A percentile compares a stretch with the other conserved stretches of the same genome.
Evolutionary conservation across 2,113 vertebrate genomes (phyloP).

Genomic region (Ophiodon elongatus): DNA sequence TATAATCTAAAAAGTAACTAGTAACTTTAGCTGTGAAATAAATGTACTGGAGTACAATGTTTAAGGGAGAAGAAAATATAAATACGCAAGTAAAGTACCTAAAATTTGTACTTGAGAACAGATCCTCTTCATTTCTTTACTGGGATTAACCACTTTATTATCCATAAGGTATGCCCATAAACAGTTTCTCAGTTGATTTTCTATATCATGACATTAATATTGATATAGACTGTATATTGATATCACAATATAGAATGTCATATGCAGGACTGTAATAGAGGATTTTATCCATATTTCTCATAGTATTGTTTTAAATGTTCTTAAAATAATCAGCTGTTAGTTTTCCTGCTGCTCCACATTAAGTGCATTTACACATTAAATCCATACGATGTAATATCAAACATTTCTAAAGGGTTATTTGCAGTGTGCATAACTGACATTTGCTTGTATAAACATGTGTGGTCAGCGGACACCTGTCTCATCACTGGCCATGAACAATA

Average conservation of each 20-base stretch:
- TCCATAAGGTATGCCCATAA: neutral
- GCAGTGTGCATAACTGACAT: constrained; percentile 31
- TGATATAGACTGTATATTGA: neutral
- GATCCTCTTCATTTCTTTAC: neutral
- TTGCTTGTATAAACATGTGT: constrained; percentile 49
- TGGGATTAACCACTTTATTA: neutral
- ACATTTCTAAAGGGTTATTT: constrained; percentile 44
- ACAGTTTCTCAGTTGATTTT: neutral
- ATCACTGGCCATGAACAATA: constrained; percentile 56
- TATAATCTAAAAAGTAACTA: neutral
- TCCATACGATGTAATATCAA: constrained; percentile 25
- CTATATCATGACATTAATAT: neutral
- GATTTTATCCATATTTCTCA: neutral
- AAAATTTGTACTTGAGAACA: neutral
- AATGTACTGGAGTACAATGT: neutral
- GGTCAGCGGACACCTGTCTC: constrained; percentile 71
- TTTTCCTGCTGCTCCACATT: neutral
- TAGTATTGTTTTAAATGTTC: neutral
- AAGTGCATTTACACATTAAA: constrained; percentile 36
- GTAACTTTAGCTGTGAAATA: neutral
- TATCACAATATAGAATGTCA: neutral
- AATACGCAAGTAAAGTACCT: neutral
- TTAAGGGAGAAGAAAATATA: neutral
- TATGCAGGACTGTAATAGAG: neutral
- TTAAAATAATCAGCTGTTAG: neutral